Evolutionary conservation across 1,140 invertebrate genomes (phyloP).

Genomic region (Latrodectus geometricus): DNA sequence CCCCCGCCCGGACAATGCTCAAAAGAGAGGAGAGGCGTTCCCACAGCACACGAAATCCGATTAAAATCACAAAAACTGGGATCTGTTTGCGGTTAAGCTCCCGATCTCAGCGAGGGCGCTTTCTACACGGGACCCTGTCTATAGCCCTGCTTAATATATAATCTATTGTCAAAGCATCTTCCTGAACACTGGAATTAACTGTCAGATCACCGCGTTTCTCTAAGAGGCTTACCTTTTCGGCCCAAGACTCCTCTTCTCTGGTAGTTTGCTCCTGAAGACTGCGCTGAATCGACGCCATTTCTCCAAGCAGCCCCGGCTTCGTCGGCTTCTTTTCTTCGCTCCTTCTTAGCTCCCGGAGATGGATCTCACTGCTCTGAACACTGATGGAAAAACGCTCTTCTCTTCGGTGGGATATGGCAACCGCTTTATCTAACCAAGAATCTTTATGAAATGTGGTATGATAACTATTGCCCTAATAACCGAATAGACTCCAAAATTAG

Average conservation of each 20-base stretch:
- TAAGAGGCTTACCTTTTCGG: constrained; percentile 62
- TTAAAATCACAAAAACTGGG: constrained; percentile 63
- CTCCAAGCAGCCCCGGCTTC: neutral
- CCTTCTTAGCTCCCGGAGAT: neutral
- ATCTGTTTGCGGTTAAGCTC: constrained; percentile 62
- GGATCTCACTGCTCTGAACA: neutral
- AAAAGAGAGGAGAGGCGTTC: constrained; percentile 58
- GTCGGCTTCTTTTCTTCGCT: neutral
- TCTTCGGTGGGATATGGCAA: neutral
- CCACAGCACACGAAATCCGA: constrained; percentile 49
- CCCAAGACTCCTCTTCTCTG: constrained; percentile 43
- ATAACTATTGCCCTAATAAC: too few relatives aligned
- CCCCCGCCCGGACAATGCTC: constrained; percentile 58
- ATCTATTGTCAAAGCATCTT: constrained; percentile 62
- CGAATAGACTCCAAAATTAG: too few relatives aligned
- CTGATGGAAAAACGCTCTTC: neutral
- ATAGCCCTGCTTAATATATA: constrained; percentile 60
- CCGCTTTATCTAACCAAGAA: neutral
- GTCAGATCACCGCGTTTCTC: constrained; percentile 58
- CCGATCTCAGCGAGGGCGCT: constrained; percentile 29
- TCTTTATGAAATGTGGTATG: too few relatives aligned
- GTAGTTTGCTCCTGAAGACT: constrained; percentile 25
- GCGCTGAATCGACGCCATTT: constrained; percentile 41
- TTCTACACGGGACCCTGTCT: constrained; percentile 44
- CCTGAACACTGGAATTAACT: constrained; percentile 63